Conservation (phyloP, 2,113 vertebrate species). For the Acinonyx jubatus region DNA sequence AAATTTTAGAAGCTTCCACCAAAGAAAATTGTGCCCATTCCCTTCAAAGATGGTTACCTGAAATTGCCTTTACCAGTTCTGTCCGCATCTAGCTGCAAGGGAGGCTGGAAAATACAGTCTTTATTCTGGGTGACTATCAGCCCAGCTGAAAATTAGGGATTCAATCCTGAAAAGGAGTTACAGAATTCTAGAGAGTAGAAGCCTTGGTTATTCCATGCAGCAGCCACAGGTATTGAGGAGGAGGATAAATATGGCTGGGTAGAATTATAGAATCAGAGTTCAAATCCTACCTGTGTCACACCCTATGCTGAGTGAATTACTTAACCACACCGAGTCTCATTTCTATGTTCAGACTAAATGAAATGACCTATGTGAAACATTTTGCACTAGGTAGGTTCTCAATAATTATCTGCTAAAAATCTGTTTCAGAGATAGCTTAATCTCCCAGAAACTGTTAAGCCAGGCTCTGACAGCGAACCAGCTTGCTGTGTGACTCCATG, state of each 20-base stretch:
- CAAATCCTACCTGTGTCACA: neutral
- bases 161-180: neutral
- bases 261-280: neutral
- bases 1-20: neutral
- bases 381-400: neutral
- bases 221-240: neutral
- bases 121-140: neutral
- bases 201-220: neutral
- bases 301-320: neutral
- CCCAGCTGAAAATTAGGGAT: neutral
- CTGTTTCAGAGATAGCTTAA: slow-evolving; percentile 31
- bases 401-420: slow-evolving; percentile 7
- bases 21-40: neutral
- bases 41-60: slow-evolving; percentile 29
- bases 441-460: neutral
- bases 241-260: neutral
- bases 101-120: slow-evolving; percentile 4
- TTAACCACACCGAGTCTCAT: neutral
- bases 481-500: neutral
- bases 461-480: neutral
- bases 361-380: neutral
- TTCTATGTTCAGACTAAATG: neutral
- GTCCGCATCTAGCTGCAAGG: slow-evolving; percentile 53
- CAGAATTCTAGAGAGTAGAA: neutral
- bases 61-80: neutral